Conservation (phyloP, 2,888 invertebrate species). For the Conchocele bisecta region DNA sequence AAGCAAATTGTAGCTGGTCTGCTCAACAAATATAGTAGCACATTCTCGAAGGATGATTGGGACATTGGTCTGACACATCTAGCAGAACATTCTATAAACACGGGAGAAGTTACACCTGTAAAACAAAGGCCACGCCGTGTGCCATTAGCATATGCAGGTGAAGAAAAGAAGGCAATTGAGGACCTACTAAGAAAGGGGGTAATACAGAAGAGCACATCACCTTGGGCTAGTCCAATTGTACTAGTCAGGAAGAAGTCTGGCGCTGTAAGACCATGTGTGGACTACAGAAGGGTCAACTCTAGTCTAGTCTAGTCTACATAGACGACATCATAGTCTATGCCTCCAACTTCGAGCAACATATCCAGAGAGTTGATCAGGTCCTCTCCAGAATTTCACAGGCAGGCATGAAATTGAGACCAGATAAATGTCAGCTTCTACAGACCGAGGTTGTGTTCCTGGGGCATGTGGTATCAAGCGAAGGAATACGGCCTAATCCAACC, state of each 20-base stretch:
- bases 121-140: constrained; percentile 15
- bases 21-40: background rate
- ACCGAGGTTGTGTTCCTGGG: constrained; percentile 10
- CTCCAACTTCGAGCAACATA: background rate
- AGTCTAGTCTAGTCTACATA: no score
- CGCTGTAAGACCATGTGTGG: constrained; percentile 4
- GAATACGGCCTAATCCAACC: constrained; percentile 7
- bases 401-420: background rate
- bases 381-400: background rate
- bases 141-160: background rate
- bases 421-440: constrained; percentile 9
- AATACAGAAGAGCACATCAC: constrained; percentile 14
- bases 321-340: no score
- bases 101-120: constrained; percentile 9
- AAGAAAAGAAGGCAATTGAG: constrained; percentile 15
- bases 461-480: constrained; percentile 14
- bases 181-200: constrained; percentile 11
- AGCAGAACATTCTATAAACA: constrained; percentile 19
- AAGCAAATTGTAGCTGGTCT: background rate
- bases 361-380: background rate
- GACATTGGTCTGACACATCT: constrained; percentile 21
- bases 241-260: constrained; percentile 14
- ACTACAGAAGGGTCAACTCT: constrained; percentile 6
- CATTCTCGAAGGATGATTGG: constrained; percentile 5
- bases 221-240: constrained; percentile 23